phyloP scores from a whole-genome alignment of 2,797 vertebrate species.

The Hapalemur alaotrensis region DNA sequence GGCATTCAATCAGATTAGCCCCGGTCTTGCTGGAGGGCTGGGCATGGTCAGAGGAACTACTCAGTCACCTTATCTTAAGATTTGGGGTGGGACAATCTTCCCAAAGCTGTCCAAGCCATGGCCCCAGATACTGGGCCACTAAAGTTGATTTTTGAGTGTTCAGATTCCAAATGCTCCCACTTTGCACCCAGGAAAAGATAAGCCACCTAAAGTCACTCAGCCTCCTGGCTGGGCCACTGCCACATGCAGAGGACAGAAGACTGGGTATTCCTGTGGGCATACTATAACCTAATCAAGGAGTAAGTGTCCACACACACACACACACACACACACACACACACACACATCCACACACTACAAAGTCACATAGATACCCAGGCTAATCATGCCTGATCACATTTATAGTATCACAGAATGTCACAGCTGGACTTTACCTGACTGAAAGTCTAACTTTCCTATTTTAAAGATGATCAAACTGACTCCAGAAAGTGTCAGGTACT shows the following conservation, averaged over 20 bases:
- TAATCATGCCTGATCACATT: background rate
- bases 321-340: background rate
- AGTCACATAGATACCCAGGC: background rate
- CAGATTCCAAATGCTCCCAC: background rate
- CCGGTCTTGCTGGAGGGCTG: conserved; percentile 46
- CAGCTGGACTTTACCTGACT: background rate
- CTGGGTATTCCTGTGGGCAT: background rate
- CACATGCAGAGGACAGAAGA: background rate
- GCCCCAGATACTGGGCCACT: background rate
- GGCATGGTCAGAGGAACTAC: conserved; percentile 19
- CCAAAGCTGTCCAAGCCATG: background rate
- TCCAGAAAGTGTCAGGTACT: background rate
- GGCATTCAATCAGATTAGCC: conserved; percentile 62
- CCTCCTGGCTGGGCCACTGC: background rate
- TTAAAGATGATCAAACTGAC: background rate
- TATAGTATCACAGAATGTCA: background rate
- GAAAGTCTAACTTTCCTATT: background rate
- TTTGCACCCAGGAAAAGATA: background rate
- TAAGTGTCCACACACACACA: background rate
- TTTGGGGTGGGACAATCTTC: background rate
- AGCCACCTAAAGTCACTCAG: background rate
- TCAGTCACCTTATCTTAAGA: conserved; percentile 39
- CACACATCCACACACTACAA: background rate
- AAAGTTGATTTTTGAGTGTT: background rate
- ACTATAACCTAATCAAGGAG: background rate